These are phyloP conservation scores for Hedychridium roseum DNA, from an alignment of 2,888 invertebrate species.

Conservation along the genomic window DNA sequence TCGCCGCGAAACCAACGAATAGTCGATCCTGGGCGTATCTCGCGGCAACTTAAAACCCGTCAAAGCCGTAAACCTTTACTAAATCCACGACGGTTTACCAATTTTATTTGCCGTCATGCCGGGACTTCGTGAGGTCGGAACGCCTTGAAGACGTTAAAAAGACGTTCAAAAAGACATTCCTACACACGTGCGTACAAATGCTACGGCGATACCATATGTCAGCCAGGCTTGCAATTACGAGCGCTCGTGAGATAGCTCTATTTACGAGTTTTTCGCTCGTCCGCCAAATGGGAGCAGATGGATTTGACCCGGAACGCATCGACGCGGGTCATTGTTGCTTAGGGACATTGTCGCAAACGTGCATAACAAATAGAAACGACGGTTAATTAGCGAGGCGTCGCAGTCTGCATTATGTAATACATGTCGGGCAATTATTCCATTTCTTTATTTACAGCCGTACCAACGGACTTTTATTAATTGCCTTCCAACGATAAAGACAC, in stretches of 20 bases:
- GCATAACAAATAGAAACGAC: slow-evolving; percentile 28
- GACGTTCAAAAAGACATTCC: too few species aligned
- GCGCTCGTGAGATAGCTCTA: too few species aligned
- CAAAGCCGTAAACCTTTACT: slow-evolving; percentile 2
- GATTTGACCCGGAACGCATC: neutral
- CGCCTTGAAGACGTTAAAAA: neutral
- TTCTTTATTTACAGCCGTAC: slow-evolving; percentile 6
- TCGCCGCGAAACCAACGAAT: too few species aligned
- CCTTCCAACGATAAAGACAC: too few species aligned
- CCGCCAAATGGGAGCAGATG: too few species aligned
- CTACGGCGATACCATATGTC: too few species aligned
- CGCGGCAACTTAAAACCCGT: slow-evolving; percentile 22
- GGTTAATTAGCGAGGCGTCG: slow-evolving; percentile 34
- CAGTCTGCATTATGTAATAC: slow-evolving; percentile 1
- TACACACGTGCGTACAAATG: too few species aligned
- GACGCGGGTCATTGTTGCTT: neutral
- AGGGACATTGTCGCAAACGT: slow-evolving; percentile 7
- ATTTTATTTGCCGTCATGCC: neutral
- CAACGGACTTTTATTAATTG: too few species aligned
- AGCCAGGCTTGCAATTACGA: too few species aligned
- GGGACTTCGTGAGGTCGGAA: slow-evolving; percentile 10
- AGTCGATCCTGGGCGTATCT: neutral
- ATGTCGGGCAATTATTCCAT: neutral
- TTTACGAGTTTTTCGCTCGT: too few species aligned
- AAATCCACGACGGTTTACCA: slow-evolving; percentile 6